These are phyloP conservation scores for Nemotelus pantherinus DNA, from an alignment of 2,888 invertebrate species.

Conservation along the genomic window DNA sequence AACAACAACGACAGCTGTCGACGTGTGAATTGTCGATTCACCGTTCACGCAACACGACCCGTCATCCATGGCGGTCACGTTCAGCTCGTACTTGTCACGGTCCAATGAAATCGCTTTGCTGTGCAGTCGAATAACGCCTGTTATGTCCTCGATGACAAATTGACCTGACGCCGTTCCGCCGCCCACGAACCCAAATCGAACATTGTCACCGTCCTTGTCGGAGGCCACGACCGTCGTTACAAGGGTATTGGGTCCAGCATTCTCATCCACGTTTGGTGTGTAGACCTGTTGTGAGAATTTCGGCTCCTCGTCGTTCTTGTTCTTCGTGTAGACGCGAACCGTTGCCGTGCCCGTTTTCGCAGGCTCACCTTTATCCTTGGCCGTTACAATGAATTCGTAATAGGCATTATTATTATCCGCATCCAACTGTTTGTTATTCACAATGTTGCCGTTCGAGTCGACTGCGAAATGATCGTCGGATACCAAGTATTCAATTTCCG, in stretches of 20 bases:
- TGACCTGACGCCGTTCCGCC: slow-evolving; percentile 91
- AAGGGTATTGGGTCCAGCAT: slow-evolving; percentile 92
- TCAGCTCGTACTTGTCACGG: slow-evolving; percentile 93
- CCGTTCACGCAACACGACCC: slow-evolving; percentile 95
- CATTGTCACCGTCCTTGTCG: slow-evolving; percentile 97
- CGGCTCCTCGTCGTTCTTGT: slow-evolving; percentile 97
- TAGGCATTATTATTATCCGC: slow-evolving; percentile 97
- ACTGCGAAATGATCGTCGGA: slow-evolving; percentile 94
- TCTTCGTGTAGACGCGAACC: slow-evolving; percentile 95
- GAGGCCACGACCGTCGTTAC: slow-evolving; percentile 97
- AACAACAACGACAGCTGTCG: slow-evolving; percentile 93
- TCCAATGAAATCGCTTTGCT: slow-evolving; percentile 87
- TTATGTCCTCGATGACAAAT: slow-evolving; percentile 94
- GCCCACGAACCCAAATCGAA: slow-evolving; percentile 90
- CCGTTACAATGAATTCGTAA: slow-evolving; percentile 93
- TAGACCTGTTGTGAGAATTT: slow-evolving; percentile 97
- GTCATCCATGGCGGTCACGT: slow-evolving; percentile 97
- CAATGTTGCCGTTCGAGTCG: slow-evolving; percentile 91
- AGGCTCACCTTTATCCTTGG: slow-evolving; percentile 94
- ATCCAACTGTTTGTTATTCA: slow-evolving; percentile 91
- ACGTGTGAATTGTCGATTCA: slow-evolving; percentile 87
- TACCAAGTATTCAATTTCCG: slow-evolving; percentile 92
- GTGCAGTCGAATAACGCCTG: slow-evolving; percentile 90
- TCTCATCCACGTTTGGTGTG: slow-evolving; percentile 95
- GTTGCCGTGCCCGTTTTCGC: slow-evolving; percentile 92